Percentiles rank a stretch among this genome's conserved stretches.
These are phyloP conservation scores for Girardinichthys multiradiatus DNA, from an alignment of 2,113 vertebrate species.

Conservation along the genomic window DNA sequence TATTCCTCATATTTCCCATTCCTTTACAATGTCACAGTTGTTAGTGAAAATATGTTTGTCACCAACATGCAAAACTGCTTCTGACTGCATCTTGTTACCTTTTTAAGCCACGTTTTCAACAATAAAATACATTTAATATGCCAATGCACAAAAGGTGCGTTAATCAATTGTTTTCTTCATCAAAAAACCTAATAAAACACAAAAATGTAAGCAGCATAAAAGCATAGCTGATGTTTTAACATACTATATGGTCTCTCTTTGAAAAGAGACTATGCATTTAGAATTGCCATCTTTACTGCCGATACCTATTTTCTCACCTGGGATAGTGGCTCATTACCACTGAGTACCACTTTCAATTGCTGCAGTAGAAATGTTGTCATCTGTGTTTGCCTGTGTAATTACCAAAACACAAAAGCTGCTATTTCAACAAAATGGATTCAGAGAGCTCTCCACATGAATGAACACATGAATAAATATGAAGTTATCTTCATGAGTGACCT, in stretches of 20 bases:
- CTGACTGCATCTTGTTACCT: not conserved
- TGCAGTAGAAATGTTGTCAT: conserved; percentile 42
- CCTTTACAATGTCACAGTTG: too few relatives aligned
- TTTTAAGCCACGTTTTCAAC: not conserved
- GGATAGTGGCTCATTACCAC: conserved; percentile 36
- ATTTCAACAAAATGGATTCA: conserved; percentile 53
- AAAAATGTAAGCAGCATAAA: not conserved
- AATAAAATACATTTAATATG: not conserved
- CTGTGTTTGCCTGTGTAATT: conserved; percentile 54
- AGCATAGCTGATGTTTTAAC: not conserved
- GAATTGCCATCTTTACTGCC: conserved; percentile 13
- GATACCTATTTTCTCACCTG: conserved; percentile 14
- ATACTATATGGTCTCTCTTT: not conserved
- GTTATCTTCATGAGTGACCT: conserved; percentile 60
- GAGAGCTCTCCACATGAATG: conserved; percentile 61
- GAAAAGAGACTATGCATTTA: conserved; percentile 15
- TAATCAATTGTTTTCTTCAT: not conserved
- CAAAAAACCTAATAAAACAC: not conserved
- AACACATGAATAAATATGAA: conserved; percentile 64
- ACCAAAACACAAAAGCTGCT: conserved; percentile 54
- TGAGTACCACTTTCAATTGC: conserved; percentile 26
- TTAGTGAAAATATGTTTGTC: too few relatives aligned
- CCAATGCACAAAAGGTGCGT: not conserved
- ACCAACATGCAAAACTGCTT: too few relatives aligned
- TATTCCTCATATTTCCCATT: too few relatives aligned